These are phyloP conservation scores for Lutjanus argentimaculatus DNA, from an alignment of 2,797 vertebrate species.

Conservation along the genomic window DNA sequence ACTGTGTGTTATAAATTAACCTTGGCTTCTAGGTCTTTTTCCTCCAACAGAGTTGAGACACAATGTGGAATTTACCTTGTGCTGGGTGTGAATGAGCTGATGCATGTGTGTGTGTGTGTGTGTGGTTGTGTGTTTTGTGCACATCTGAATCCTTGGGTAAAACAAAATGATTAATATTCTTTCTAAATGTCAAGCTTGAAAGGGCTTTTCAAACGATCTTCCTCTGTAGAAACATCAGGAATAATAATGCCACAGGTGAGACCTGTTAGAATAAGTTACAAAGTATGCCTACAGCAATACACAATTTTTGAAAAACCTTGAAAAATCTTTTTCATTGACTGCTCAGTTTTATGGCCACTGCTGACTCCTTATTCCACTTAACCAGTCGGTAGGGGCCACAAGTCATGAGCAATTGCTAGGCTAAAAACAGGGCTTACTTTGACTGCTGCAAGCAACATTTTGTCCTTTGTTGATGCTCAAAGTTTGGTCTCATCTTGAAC, in stretches of 20 bases:
- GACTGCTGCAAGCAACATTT: no score
- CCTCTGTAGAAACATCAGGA: not conserved
- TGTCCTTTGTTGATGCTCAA: no score
- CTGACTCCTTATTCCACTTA: no score
- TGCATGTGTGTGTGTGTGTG: not conserved
- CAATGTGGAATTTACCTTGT: not conserved
- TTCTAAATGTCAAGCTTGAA: conserved; percentile 25
- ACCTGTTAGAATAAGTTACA: not conserved
- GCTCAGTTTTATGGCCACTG: no score
- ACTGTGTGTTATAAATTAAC: conserved; percentile 6
- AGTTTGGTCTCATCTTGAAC: no score
- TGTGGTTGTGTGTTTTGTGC: not conserved
- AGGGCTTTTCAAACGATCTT: not conserved
- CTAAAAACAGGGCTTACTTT: no score
- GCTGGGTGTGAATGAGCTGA: not conserved
- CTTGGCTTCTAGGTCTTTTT: not conserved
- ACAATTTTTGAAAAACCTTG: no score
- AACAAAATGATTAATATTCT: no score
- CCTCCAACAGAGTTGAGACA: conserved; percentile 8
- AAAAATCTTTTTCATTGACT: no score
- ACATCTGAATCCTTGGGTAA: not conserved
- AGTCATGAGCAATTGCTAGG: no score
- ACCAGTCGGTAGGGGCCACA: no score
- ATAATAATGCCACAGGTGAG: not conserved
- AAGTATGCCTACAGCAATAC: no score